phyloP scores from a whole-genome alignment of 2,113 vertebrate genomes.

The Passer montanus region DNA sequence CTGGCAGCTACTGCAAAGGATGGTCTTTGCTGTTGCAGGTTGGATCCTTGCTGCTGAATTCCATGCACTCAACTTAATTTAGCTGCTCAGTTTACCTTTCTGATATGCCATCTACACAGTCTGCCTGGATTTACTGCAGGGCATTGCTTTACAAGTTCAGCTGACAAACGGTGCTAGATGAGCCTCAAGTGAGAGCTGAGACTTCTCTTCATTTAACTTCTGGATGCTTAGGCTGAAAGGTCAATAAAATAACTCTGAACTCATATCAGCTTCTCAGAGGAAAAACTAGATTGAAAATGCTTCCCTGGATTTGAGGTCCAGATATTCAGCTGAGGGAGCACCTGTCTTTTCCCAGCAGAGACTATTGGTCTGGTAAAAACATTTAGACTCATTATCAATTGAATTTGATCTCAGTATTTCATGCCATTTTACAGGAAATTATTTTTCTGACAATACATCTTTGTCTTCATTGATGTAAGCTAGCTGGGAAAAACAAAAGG shows the following conservation, averaged over 20 bases:
- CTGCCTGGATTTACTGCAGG: not conserved
- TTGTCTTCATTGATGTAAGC: not conserved
- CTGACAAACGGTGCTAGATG: not conserved
- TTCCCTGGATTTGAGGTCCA: not conserved
- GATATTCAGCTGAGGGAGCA: not conserved
- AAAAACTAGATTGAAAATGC: not conserved
- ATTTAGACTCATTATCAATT: not conserved
- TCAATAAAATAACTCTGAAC: not conserved
- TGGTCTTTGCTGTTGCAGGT: not conserved
- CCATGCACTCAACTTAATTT: not conserved
- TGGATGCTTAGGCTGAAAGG: not conserved
- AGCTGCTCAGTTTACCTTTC: not conserved
- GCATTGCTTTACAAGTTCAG: not conserved
- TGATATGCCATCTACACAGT: fast-evolving
- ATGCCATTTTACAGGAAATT: not conserved
- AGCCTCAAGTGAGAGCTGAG: not conserved
- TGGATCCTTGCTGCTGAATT: not conserved
- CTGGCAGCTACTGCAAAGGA: not conserved
- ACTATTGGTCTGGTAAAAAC: not conserved
- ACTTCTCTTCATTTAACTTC: not conserved
- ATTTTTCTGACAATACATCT: not conserved
- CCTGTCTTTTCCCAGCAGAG: not conserved
- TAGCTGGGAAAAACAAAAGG: not conserved
- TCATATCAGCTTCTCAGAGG: not conserved
- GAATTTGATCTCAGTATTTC: not conserved